A percentile compares a stretch with the other conserved stretches of the same genome.
Evolutionary conservation across 2,797 vertebrate species (phyloP).

Genomic region (Dicrostonyx torquatus): DNA sequence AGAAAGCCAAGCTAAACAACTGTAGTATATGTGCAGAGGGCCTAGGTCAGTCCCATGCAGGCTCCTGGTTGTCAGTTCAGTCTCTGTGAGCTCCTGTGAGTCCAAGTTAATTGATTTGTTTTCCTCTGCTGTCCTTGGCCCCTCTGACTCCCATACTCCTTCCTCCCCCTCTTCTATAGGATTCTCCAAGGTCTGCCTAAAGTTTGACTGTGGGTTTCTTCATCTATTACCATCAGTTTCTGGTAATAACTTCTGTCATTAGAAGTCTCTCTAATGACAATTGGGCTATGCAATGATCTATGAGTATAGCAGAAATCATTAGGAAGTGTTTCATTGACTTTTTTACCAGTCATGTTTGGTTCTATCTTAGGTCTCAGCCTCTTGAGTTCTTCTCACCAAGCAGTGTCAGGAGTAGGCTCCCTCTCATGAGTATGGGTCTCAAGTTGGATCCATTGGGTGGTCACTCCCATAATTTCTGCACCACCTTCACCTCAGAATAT

Average conservation of each 20-base stretch:
- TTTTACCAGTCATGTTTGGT: no score
- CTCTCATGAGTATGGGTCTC: background rate
- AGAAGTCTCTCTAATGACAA: background rate
- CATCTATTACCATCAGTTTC: background rate
- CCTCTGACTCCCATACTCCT: background rate
- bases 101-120: background rate
- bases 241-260: no score
- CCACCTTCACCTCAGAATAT: background rate
- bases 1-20: background rate
- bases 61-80: background rate
- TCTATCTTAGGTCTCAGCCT: no score
- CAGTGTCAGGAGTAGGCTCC: no score
- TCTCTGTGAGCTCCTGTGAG: background rate
- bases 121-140: background rate
- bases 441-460: background rate
- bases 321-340: background rate
- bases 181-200: background rate
- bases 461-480: background rate
- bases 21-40: background rate
- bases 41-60: background rate
- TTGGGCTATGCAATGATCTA: background rate
- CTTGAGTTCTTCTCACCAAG: no score
- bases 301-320: background rate
- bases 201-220: background rate
- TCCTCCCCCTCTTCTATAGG: background rate